A percentile compares a stretch with the other conserved stretches of the same genome.
These are phyloP conservation scores for Aproaerema taeniolella DNA, from an alignment of 2,888 invertebrate species.

Conservation along the genomic window DNA sequence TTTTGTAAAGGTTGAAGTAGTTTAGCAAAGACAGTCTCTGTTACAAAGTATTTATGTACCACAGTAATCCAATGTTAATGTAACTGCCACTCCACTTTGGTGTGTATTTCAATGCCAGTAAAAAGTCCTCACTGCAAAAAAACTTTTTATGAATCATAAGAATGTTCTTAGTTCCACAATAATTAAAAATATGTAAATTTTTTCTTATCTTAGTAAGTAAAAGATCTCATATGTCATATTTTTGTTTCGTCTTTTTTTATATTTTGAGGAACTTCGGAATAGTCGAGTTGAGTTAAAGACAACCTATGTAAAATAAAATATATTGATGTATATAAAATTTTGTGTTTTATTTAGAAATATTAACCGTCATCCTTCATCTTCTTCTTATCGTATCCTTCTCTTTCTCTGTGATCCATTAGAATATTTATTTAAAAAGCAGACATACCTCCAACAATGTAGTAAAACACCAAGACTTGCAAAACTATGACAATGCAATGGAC, in stretches of 20 bases:
- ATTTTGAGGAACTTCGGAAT: constrained; percentile 75
- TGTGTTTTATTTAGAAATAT: constrained; percentile 15
- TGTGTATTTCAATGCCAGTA: constrained; percentile 36
- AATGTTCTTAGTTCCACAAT: constrained; percentile 70
- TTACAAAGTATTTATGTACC: background rate
- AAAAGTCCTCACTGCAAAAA: constrained; percentile 49
- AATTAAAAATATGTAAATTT: constrained; percentile 70
- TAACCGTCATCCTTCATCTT: too few relatives aligned
- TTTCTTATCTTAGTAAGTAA: constrained; percentile 76
- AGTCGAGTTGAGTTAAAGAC: constrained; percentile 77
- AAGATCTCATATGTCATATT: constrained; percentile 77
- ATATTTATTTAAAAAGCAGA: too few relatives aligned
- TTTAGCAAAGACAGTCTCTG: background rate
- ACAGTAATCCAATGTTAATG: too few relatives aligned
- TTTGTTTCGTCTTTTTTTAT: constrained; percentile 77
- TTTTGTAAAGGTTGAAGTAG: background rate
- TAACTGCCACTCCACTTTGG: too few relatives aligned
- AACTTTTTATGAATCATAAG: constrained; percentile 62
- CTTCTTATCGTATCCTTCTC: too few relatives aligned
- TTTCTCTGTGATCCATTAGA: too few relatives aligned
- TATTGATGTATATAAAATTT: constrained; percentile 71
- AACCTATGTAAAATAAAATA: constrained; percentile 77
- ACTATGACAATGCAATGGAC: too few relatives aligned
- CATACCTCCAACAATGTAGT: too few relatives aligned
- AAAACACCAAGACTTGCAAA: too few relatives aligned